Evolutionary conservation across 2,888 invertebrate genomes (phyloP).

Genomic region (Cantharis rustica): DNA sequence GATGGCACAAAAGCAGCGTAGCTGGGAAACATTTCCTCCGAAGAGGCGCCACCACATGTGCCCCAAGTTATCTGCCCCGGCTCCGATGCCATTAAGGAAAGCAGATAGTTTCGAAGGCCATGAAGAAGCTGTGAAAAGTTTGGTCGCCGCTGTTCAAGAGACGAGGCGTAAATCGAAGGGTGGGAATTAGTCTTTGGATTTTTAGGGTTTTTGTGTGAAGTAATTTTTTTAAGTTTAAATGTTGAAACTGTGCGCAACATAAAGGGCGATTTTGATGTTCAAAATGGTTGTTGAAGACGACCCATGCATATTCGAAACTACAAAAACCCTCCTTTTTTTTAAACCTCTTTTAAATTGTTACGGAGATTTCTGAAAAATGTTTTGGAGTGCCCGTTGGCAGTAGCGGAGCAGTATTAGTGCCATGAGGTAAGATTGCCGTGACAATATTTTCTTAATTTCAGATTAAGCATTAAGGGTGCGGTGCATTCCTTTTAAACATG

Average conservation of each 20-base stretch:
- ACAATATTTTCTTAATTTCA: neutral
- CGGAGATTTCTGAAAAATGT: neutral
- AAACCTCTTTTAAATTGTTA: neutral
- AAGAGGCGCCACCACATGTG: conserved; percentile 55
- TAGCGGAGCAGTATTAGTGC: neutral
- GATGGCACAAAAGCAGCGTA: conserved; percentile 64
- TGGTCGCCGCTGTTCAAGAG: conserved; percentile 71
- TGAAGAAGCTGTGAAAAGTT: conserved; percentile 69
- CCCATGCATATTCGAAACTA: neutral
- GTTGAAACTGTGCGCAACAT: neutral
- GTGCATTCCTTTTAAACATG: neutral
- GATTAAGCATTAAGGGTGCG: neutral
- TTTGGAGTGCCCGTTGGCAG: neutral
- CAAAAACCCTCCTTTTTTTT: neutral
- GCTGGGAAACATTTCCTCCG: conserved; percentile 68
- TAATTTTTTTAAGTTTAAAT: neutral
- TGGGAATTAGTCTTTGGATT: conserved; percentile 44
- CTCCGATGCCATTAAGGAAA: conserved; percentile 58
- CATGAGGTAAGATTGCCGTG: too few relatives aligned
- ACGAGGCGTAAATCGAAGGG: conserved; percentile 61
- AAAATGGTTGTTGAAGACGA: neutral
- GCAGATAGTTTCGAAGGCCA: conserved; percentile 73
- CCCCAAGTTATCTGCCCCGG: conserved; percentile 46
- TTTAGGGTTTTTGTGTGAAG: neutral
- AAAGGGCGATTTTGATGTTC: neutral